Conservation (phyloP, 1,140 invertebrate genomes). For the Trichonephila inaurata region DNA sequence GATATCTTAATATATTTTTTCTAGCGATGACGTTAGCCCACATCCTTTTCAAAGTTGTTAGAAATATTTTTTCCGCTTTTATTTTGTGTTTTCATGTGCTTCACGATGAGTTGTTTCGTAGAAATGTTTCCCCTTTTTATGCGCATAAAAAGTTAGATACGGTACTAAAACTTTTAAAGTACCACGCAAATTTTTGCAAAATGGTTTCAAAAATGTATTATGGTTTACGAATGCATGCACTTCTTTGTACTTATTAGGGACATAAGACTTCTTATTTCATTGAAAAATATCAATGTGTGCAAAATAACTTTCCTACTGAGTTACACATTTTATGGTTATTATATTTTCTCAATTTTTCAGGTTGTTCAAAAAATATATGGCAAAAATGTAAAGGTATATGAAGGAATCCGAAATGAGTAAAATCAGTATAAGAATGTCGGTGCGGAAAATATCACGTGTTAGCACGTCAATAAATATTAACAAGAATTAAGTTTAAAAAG, state of each 20-base stretch:
- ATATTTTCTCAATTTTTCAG: too few relatives aligned
- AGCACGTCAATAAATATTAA: too few relatives aligned
- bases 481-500: too few relatives aligned
- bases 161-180: not conserved
- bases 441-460: too few relatives aligned
- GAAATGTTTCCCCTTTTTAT: not conserved
- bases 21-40: not conserved
- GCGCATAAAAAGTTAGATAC: slow-evolving; percentile 4
- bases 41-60: not conserved
- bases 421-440: too few relatives aligned
- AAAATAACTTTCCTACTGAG: not conserved
- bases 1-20: not conserved
- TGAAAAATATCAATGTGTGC: not conserved
- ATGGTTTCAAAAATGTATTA: not conserved
- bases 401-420: too few relatives aligned
- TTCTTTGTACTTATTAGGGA: not conserved
- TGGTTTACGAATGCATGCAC: slow-evolving; percentile 2
- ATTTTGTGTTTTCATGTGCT: not conserved
- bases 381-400: too few relatives aligned
- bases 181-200: not conserved
- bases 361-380: too few relatives aligned
- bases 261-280: not conserved
- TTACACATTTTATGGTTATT: too few relatives aligned
- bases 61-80: not conserved
- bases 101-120: not conserved